Percentiles rank a stretch among this genome's conserved stretches.
phyloP scores from a whole-genome alignment of 2,797 vertebrate genomes.

The Melanotaenia pygmaea region DNA sequence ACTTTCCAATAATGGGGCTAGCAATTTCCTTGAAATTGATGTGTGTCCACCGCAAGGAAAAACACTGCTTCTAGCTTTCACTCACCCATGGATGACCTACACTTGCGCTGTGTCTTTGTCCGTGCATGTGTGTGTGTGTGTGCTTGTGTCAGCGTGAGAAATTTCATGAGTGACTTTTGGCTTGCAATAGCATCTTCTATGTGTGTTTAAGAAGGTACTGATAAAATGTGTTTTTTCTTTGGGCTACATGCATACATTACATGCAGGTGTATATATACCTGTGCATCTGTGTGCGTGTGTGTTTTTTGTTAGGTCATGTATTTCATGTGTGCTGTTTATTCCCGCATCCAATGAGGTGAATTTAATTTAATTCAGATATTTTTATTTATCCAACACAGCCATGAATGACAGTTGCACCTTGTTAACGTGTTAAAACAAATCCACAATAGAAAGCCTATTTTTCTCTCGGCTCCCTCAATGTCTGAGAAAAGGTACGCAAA shows the following conservation, averaged over 20 bases:
- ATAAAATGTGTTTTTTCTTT: constrained; percentile 6
- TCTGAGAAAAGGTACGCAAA: constrained; percentile 68
- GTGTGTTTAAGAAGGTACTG: constrained; percentile 12
- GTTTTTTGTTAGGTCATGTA: constrained; percentile 47
- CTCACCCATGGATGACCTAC: constrained; percentile 79
- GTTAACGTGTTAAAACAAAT: constrained; percentile 57
- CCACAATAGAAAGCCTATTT: constrained; percentile 61
- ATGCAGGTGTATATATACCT: constrained; percentile 7
- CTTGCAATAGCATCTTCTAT: constrained; percentile 24
- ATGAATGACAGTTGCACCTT: constrained; percentile 51
- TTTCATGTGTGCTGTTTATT: constrained; percentile 42
- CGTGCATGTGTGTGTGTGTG: constrained; percentile 36
- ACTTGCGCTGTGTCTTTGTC: constrained; percentile 59
- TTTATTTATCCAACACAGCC: constrained; percentile 41
- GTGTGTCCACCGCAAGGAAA: constrained; percentile 81
- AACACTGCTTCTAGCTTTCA: constrained; percentile 76
- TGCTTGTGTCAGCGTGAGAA: constrained; percentile 69
- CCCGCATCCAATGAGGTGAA: constrained; percentile 24
- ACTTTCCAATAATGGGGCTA: constrained; percentile 83
- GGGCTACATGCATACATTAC: background rate
- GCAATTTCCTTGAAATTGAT: constrained; percentile 84
- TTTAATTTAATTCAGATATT: constrained; percentile 55
- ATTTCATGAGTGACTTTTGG: constrained; percentile 51
- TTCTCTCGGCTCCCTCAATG: constrained; percentile 49
- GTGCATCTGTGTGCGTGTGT: background rate